Conservation (phyloP, 1,140 invertebrate genomes). For the Oryctes rhinoceros region DNA sequence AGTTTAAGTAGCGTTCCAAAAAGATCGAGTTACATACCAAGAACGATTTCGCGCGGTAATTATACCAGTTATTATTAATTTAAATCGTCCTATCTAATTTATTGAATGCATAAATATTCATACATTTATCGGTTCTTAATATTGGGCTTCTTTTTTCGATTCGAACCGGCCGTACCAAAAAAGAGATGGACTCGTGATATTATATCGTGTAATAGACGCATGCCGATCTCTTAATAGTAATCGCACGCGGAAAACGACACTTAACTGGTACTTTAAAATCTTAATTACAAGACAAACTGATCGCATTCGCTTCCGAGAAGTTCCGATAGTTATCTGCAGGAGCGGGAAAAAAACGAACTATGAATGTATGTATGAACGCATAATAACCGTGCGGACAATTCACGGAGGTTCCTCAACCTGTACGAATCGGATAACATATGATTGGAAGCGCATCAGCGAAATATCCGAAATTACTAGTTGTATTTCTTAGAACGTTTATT, state of each 20-base stretch:
- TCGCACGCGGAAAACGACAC: background rate
- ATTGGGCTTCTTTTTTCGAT: background rate
- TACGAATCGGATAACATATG: background rate
- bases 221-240: background rate
- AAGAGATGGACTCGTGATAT: background rate
- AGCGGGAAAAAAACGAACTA: background rate
- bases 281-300: constrained; percentile 5
- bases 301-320: background rate
- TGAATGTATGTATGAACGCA: background rate
- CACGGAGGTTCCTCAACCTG: background rate
- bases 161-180: background rate
- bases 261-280: constrained; percentile 2
- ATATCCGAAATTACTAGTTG: background rate
- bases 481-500: background rate
- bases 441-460: background rate
- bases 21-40: background rate
- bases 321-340: background rate
- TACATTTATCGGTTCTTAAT: background rate
- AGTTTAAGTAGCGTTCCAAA: background rate
- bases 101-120: background rate
- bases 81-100: constrained; percentile 10
- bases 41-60: background rate
- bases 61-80: constrained; percentile 15
- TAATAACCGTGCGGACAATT: background rate
- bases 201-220: constrained; percentile 8